Evolutionary conservation across 1,140 invertebrate genomes (phyloP).

Genomic region (Cyclargus thomasi): DNA sequence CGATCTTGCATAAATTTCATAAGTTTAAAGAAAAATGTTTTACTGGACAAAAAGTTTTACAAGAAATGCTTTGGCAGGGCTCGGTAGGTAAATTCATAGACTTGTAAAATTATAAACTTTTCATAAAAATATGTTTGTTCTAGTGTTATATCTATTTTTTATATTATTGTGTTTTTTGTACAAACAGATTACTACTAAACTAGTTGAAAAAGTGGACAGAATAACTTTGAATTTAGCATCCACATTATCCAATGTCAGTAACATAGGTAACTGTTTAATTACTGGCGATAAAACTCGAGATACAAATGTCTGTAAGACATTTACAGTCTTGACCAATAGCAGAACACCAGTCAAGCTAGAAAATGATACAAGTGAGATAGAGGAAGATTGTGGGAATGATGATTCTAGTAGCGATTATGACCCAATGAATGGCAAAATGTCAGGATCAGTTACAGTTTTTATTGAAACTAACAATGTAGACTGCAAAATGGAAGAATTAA

Average conservation of each 20-base stretch:
- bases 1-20: constrained; percentile 53
- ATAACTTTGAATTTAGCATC: constrained; percentile 30
- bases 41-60: constrained; percentile 40
- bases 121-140: neutral
- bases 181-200: constrained; percentile 34
- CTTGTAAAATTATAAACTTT: neutral
- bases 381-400: constrained; percentile 9
- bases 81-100: constrained; percentile 37
- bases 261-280: constrained; percentile 12
- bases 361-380: constrained; percentile 7
- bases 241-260: constrained; percentile 25
- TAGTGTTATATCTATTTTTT: neutral
- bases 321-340: neutral
- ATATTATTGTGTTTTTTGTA: neutral
- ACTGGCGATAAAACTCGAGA: constrained; percentile 23
- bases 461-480: constrained; percentile 21
- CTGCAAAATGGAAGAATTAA: constrained; percentile 12
- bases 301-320: constrained; percentile 21
- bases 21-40: constrained; percentile 63
- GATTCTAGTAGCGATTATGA: constrained; percentile 8
- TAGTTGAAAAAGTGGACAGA: constrained; percentile 41
- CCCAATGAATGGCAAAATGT: neutral
- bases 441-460: constrained; percentile 10
- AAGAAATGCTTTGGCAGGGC: constrained; percentile 43
- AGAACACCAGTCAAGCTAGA: neutral